phyloP scores from a whole-genome alignment of 1,140 invertebrate species.

The Meloidogyne hapla region DNA sequence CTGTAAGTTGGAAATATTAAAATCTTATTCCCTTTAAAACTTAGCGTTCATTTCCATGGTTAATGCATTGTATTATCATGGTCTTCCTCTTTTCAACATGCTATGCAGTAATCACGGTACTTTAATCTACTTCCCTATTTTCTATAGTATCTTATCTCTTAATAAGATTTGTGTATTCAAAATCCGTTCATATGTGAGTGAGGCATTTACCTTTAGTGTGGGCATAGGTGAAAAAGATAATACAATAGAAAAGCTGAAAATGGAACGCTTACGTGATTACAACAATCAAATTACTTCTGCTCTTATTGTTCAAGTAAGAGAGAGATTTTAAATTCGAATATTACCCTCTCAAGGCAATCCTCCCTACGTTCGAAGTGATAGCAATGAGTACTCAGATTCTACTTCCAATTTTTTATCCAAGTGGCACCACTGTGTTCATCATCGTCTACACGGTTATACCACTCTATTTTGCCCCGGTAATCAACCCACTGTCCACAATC shows the following conservation, averaged over 20 bases:
- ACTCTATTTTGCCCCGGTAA: conserved; percentile 22
- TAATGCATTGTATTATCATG: conserved; percentile 18
- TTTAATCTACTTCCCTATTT: neutral
- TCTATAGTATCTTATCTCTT: neutral
- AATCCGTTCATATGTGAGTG: conserved; percentile 18
- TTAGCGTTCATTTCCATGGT: conserved; percentile 27
- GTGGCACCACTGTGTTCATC: conserved; percentile 20
- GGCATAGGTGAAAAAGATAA: neutral
- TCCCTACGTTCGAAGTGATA: conserved; percentile 21
- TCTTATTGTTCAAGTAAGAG: conserved; percentile 20
- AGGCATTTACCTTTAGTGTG: conserved; percentile 1
- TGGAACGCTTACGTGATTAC: conserved; percentile 24
- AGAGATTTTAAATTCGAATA: neutral
- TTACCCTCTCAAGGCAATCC: conserved; percentile 4
- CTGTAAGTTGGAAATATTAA: neutral
- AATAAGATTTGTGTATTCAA: conserved; percentile 16
- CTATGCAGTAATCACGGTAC: conserved; percentile 19
- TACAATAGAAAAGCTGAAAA: neutral
- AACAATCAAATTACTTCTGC: conserved; percentile 24
- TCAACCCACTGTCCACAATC: conserved; percentile 24
- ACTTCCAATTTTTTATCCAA: conserved; percentile 20
- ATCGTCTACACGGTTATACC: conserved; percentile 22
- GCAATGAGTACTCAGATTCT: conserved; percentile 25
- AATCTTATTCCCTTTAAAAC: neutral
- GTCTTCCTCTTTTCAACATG: conserved; percentile 24